Percentiles rank a stretch among this genome's conserved stretches.
Evolutionary conservation across 37 sponge, comb jelly and placozoan genomes (phyloP).

Genomic region (Hexactinellida sp.): DNA sequence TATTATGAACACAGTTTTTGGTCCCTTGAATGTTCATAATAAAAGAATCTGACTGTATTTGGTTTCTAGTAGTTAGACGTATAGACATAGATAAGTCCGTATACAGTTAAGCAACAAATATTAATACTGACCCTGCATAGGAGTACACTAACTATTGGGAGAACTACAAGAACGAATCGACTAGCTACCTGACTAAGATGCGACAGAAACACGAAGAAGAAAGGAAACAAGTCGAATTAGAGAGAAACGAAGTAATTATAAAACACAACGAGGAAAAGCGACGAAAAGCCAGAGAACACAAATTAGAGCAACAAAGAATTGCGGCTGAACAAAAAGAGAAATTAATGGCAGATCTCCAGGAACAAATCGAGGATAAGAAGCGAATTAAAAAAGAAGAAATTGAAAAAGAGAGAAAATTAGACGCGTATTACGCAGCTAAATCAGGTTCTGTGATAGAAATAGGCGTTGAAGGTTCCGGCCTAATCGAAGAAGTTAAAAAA

Average conservation of each 20-base stretch:
- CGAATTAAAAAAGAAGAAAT: not conserved
- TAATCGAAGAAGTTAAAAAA: not conserved
- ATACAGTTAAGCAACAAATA: too few species aligned
- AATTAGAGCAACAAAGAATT: not conserved
- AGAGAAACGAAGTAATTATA: not conserved
- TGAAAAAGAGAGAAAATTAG: not conserved
- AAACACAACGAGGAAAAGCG: not conserved
- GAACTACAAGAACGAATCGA: not conserved
- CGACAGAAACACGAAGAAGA: not conserved
- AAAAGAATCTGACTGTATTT: too few species aligned
- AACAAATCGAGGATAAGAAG: not conserved
- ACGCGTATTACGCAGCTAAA: not conserved
- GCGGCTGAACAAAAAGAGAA: not conserved
- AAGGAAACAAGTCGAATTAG: not conserved
- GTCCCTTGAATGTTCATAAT: too few species aligned
- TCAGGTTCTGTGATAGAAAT: not conserved
- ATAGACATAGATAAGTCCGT: too few species aligned
- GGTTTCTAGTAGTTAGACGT: too few species aligned
- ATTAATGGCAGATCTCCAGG: conserved; percentile 3
- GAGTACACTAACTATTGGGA: not conserved
- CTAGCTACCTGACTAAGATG: not conserved
- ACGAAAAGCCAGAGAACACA: not conserved
- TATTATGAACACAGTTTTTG: too few species aligned
- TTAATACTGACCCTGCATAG: too few species aligned
- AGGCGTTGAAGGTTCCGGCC: not conserved